Percentiles rank a stretch among this genome's conserved stretches.
These are phyloP conservation scores for Sinodicranocentrus sp. DNA, from an alignment of 2,888 invertebrate genomes.

Conservation along the genomic window DNA sequence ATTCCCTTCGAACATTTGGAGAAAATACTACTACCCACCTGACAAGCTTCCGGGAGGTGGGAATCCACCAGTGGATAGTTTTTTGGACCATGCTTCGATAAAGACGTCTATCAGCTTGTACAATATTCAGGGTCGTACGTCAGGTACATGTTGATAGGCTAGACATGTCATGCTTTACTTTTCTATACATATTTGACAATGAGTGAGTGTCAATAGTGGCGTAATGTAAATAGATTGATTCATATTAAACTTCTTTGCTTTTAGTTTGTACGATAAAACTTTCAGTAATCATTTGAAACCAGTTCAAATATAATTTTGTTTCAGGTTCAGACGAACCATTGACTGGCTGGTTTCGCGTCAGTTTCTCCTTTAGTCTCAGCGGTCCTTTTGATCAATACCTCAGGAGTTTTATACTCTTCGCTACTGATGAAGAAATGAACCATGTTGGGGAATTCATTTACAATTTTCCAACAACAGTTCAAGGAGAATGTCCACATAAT, in stretches of 20 bases:
- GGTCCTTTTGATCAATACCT: background rate
- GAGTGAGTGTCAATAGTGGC: too few relatives aligned
- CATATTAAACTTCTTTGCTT: too few relatives aligned
- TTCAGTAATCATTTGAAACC: too few relatives aligned
- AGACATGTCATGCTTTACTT: too few relatives aligned
- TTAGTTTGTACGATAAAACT: too few relatives aligned
- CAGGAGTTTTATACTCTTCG: slow-evolving; percentile 28
- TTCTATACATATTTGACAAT: too few relatives aligned
- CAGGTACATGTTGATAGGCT: too few relatives aligned
- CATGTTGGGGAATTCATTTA: slow-evolving; percentile 30
- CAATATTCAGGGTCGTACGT: background rate
- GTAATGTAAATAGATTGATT: too few relatives aligned
- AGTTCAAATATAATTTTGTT: background rate
- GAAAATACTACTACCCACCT: slow-evolving; percentile 14
- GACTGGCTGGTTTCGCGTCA: slow-evolving; percentile 29
- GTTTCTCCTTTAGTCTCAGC: background rate
- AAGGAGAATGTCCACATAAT: slow-evolving; percentile 1
- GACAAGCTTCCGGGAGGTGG: background rate
- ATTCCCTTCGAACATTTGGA: slow-evolving; percentile 36
- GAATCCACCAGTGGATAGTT: background rate
- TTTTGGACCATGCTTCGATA: background rate
- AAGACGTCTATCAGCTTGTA: background rate
- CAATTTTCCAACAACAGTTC: background rate
- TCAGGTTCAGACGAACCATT: slow-evolving; percentile 3
- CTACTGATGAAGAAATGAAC: slow-evolving; percentile 12